Evolutionary conservation across 2,113 vertebrate species (phyloP).

Genomic region (Muntiacus reevesi): DNA sequence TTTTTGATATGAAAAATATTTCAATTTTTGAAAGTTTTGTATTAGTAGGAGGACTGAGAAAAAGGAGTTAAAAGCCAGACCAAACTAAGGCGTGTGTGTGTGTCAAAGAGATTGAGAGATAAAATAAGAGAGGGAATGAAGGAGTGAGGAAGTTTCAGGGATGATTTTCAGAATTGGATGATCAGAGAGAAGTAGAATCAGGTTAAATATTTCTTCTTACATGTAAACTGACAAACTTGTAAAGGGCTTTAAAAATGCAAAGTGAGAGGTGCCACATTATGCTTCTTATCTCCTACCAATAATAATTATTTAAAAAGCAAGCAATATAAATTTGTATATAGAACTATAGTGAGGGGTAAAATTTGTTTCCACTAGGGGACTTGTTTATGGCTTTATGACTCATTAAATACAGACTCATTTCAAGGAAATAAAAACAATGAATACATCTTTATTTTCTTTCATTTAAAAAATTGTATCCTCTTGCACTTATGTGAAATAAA

Average conservation of each 20-base stretch:
- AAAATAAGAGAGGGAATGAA: not conserved
- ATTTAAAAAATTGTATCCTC: not conserved
- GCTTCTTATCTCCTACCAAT: not conserved
- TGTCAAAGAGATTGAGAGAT: not conserved
- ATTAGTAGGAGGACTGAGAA: not conserved
- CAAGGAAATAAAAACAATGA: not conserved
- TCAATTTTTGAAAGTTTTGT: not conserved
- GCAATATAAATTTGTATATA: not conserved
- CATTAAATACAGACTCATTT: not conserved
- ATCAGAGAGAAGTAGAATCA: not conserved
- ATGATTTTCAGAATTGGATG: slow-evolving; percentile 23
- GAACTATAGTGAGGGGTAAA: not conserved
- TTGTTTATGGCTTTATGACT: not conserved
- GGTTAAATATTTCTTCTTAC: not conserved
- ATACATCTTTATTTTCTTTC: not conserved
- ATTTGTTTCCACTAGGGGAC: slow-evolving; percentile 12
- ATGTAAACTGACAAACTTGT: not conserved
- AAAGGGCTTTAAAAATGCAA: slow-evolving; percentile 10
- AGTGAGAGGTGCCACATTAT: not conserved
- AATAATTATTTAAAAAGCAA: not conserved
- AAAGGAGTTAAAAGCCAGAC: not conserved
- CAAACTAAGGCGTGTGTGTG: not conserved
- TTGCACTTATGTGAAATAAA: not conserved
- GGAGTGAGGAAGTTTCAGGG: not conserved
- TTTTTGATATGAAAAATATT: not conserved